Percentiles rank a stretch among this genome's conserved stretches.
phyloP scores from a whole-genome alignment of 2,888 invertebrate genomes.

The Heliconius aoede region DNA sequence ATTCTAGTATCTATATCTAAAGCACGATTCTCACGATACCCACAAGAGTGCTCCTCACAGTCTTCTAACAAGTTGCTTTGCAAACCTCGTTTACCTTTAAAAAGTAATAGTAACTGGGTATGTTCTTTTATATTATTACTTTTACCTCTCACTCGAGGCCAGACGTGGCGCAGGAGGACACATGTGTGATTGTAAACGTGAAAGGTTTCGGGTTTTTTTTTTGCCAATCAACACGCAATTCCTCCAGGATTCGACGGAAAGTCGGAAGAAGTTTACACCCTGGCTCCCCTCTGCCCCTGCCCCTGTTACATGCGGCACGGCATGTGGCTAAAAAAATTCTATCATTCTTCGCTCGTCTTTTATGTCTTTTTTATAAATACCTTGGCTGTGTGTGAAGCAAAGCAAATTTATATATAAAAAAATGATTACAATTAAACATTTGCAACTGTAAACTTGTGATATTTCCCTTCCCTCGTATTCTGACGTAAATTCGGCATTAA shows the following conservation, averaged over 20 bases:
- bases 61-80: slow-evolving; percentile 32
- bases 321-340: no score
- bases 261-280: no score
- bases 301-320: no score
- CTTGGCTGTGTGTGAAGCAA: no score
- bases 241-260: no score
- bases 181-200: background rate
- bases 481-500: background rate
- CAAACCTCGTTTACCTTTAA: slow-evolving; percentile 35
- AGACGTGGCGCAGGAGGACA: background rate
- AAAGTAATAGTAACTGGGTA: slow-evolving; percentile 41
- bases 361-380: no score
- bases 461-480: background rate
- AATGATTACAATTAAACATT: no score
- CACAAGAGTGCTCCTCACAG: slow-evolving; percentile 40
- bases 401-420: no score
- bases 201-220: background rate
- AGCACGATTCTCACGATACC: slow-evolving; percentile 45
- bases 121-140: background rate
- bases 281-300: no score
- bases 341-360: no score
- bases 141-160: background rate
- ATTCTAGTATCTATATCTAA: slow-evolving; percentile 50
- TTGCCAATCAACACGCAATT: no score
- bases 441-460: no score